Percentiles rank a stretch among this genome's conserved stretches.
Conservation (phyloP, 2,888 invertebrate species). For the Gymnoscelis rufifasciata region DNA sequence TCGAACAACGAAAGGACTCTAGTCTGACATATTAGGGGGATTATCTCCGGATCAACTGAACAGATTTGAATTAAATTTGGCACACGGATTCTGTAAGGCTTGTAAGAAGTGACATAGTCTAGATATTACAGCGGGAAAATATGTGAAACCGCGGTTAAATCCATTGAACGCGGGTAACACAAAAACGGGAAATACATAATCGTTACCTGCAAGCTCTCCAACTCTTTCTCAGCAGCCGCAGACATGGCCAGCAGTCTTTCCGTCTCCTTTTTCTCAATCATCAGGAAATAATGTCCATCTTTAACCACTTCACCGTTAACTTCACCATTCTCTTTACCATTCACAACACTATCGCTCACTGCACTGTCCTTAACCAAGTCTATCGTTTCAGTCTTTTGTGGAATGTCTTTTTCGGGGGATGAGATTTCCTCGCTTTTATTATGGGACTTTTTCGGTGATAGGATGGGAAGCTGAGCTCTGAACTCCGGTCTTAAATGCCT, state of each 20-base stretch:
- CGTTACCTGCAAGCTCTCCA: slow-evolving; percentile 75
- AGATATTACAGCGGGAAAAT: too few species aligned
- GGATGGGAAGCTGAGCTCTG: slow-evolving; percentile 87
- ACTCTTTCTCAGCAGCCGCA: slow-evolving; percentile 83
- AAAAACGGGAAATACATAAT: too few species aligned
- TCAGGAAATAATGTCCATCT: slow-evolving; percentile 89
- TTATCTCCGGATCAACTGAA: too few species aligned
- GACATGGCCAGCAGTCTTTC: slow-evolving; percentile 83
- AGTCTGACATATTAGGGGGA: too few species aligned
- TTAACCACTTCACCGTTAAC: slow-evolving; percentile 54
- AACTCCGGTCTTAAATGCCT: slow-evolving; percentile 92
- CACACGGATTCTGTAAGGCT: too few species aligned
- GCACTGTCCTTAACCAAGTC: slow-evolving; percentile 42
- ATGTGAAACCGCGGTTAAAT: too few species aligned
- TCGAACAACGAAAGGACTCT: too few species aligned
- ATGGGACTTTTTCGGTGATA: slow-evolving; percentile 78
- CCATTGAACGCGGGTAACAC: too few species aligned
- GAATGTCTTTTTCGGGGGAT: slow-evolving; percentile 44
- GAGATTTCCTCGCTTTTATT: slow-evolving; percentile 55
- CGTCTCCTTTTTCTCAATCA: slow-evolving; percentile 85
- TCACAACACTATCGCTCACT: slow-evolving; percentile 12
- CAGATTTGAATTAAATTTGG: too few species aligned
- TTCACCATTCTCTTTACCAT: slow-evolving; percentile 55
- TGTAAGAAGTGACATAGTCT: too few species aligned
- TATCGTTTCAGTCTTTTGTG: slow-evolving; percentile 55